Base-by-base conservation (phyloP, 2,797 vertebrate species). In the Xerus rutilus region DNA sequence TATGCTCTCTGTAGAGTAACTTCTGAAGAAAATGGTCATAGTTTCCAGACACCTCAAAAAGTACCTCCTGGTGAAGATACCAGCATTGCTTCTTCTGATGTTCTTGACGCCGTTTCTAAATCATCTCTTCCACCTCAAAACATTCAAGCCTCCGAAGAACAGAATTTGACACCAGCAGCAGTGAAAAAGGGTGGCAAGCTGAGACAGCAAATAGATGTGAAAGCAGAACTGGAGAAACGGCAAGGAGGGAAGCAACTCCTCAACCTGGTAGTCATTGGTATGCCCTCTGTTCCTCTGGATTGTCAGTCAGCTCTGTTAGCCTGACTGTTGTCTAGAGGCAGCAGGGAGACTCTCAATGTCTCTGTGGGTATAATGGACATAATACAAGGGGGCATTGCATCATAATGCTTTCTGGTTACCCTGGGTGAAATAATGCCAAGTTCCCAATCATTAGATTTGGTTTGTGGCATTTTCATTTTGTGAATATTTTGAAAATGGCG, bases 251-350 rank as follows among this genome's bases (percentile, higher is more conserved):
- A 99, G 97, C 99, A 99, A 0, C 99, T 99, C 70, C 98, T 99
- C 54, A 99, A 99, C 98, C 97, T 99, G 88, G 99, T 99, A 73
- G 99, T 99, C 94, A 99, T 99, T 98, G 99, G 99, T 99, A 98
- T 88, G 88, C 21, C 69, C 32, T 96, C 94, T 93, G 78, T 76
- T 92, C 30, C 62, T 85, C 70, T 64, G 35, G 28, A 5, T 12
- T 62, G 2, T 10, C 32, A 2, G 45, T 87, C 54, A 35, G 23
- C 45, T 47, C 43, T 3, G 13, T 81, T 43, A 86, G 39, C 43
- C 86, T 57, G 32, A 0, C 62, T 39, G 3, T 65, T 12, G 7
- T 21, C 54, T 47, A 1, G 77, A 39, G 77, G 59, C 81, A 28
- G 64, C 43, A 0, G 72, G 57, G 67, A 47, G 52, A 39, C n/a